phyloP scores from a whole-genome alignment of 2,888 invertebrate genomes.

The Synergus gifuensis region DNA sequence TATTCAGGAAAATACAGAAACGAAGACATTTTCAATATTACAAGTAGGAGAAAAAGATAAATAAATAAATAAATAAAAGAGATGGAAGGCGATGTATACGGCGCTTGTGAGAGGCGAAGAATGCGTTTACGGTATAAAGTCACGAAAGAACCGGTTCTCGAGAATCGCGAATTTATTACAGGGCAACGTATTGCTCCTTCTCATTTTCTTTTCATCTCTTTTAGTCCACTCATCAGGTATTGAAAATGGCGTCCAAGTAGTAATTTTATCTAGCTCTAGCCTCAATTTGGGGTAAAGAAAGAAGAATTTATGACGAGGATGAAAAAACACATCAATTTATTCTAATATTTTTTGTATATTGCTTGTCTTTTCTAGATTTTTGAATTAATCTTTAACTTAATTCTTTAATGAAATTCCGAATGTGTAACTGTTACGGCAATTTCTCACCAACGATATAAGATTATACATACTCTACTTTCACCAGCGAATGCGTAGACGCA shows the following conservation, averaged over 20 bases:
- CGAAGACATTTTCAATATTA: neutral
- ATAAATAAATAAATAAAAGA: neutral
- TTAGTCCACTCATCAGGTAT: neutral
- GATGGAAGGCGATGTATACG: slow-evolving; percentile 11
- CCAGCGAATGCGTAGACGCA: slow-evolving; percentile 5
- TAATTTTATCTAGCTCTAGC: neutral
- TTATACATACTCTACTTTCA: slow-evolving; percentile 2
- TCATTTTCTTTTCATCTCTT: slow-evolving; percentile 17
- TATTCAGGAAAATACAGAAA: neutral
- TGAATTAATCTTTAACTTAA: neutral
- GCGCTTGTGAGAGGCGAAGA: slow-evolving; percentile 26
- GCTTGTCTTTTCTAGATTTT: neutral
- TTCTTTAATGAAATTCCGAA: neutral
- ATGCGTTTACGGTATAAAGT: slow-evolving; percentile 33
- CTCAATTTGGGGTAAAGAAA: neutral
- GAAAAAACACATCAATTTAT: no score
- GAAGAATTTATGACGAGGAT: no score
- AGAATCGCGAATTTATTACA: slow-evolving; percentile 35
- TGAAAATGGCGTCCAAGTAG: neutral
- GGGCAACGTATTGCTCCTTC: slow-evolving; percentile 16
- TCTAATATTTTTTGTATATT: neutral
- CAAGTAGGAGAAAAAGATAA: neutral
- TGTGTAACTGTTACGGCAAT: slow-evolving; percentile 21
- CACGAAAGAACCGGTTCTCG: slow-evolving; percentile 33
- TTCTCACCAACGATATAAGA: slow-evolving; percentile 31